phyloP scores from a whole-genome alignment of 2,797 vertebrate genomes.

The Lepus oiostolus region DNA sequence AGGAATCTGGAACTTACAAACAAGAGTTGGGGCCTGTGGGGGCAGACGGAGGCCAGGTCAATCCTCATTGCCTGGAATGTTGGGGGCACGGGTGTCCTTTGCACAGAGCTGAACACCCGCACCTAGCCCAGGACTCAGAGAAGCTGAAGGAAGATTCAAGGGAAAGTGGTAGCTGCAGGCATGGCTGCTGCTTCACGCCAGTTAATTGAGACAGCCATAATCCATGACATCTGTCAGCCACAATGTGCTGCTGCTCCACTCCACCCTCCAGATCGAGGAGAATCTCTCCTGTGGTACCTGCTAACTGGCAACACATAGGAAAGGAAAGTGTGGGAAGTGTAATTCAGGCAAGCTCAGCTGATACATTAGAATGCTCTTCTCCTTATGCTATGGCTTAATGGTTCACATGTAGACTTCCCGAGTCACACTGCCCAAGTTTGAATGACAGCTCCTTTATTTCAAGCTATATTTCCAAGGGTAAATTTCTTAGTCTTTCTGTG shows the following conservation, averaged over 20 bases:
- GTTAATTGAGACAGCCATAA: background rate
- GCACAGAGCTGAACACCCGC: background rate
- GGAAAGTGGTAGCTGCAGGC: background rate
- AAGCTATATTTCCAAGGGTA: background rate
- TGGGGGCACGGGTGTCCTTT: background rate
- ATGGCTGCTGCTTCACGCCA: background rate
- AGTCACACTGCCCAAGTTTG: background rate
- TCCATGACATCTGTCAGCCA: background rate
- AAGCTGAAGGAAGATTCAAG: background rate
- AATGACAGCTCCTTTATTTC: background rate
- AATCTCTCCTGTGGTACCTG: background rate
- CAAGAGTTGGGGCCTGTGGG: background rate
- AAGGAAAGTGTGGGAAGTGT: conserved; percentile 1
- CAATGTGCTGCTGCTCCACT: background rate
- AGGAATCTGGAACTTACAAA: background rate
- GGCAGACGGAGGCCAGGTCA: background rate
- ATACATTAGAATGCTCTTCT: background rate
- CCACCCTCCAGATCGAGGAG: background rate
- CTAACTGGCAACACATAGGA: background rate
- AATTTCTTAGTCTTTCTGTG: conserved; percentile 8
- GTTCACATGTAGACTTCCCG: background rate
- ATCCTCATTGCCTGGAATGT: background rate
- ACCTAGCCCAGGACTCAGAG: background rate
- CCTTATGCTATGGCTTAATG: background rate
- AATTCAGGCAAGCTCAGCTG: background rate